phyloP scores from a whole-genome alignment of 2,113 vertebrate genomes.

The Damaliscus lunatus region DNA sequence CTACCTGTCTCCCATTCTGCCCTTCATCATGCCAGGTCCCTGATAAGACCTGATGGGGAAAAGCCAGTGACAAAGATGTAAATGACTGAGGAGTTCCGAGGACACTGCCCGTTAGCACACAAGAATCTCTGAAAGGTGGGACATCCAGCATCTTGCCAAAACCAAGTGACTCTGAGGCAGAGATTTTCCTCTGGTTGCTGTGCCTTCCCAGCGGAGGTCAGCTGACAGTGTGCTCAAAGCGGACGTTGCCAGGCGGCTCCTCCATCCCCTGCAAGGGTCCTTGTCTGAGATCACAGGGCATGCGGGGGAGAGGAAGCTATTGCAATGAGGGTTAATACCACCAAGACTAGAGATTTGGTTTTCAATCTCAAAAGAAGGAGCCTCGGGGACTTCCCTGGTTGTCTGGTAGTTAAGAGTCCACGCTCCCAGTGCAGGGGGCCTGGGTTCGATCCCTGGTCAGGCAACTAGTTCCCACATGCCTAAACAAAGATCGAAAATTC shows the following conservation, averaged over 20 bases:
- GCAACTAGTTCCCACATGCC: neutral
- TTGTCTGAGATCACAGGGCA: neutral
- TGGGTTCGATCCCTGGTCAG: neutral
- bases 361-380: neutral
- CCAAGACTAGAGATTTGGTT: neutral
- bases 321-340: neutral
- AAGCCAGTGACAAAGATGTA: neutral
- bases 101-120: neutral
- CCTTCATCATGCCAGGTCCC: neutral
- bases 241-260: neutral
- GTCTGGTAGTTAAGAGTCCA: neutral
- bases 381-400: neutral
- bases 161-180: neutral
- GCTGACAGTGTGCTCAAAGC: neutral
- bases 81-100: neutral
- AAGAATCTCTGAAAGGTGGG: neutral
- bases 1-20: too few species aligned
- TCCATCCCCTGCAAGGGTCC: neutral
- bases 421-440: neutral
- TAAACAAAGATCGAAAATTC: neutral
- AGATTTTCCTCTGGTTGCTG: neutral
- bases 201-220: neutral
- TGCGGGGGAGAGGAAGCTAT: neutral
- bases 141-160: neutral
- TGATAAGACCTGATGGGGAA: neutral